These are phyloP conservation scores for Chrysogorgia sp. DNA, from an alignment of 92 coral and sea anemone genomes.

Conservation along the genomic window DNA sequence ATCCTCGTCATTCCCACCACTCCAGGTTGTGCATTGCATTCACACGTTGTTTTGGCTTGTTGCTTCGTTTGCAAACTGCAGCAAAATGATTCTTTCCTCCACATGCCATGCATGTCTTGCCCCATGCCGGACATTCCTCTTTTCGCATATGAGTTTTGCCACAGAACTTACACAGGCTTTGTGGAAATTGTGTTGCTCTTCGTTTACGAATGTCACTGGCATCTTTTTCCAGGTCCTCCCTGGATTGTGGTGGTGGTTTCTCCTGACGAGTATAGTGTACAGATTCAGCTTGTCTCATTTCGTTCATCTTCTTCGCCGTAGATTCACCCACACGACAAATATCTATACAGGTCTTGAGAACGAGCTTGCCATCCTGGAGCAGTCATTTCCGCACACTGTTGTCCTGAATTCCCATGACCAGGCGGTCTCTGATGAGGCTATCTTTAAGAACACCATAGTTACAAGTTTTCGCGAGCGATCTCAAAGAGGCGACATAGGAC, in stretches of 20 bases:
- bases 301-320: slow-evolving; percentile 56
- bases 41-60: slow-evolving; percentile 13
- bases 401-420: slow-evolving; percentile 56
- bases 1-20: slow-evolving; percentile 37
- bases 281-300: slow-evolving; percentile 37
- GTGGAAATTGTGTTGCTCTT: not conserved
- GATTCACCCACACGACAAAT: slow-evolving; percentile 58
- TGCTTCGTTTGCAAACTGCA: slow-evolving; percentile 27
- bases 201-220: not conserved
- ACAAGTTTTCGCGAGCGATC: slow-evolving; percentile 42
- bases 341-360: slow-evolving; percentile 57
- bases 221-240: too few relatives aligned
- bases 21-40: not conserved
- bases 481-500: slow-evolving; percentile 64
- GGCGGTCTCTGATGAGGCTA: slow-evolving; percentile 54
- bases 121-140: slow-evolving; percentile 58
- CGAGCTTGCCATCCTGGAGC: slow-evolving; percentile 59
- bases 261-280: slow-evolving; percentile 4
- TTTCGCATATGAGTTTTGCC: slow-evolving; percentile 43
- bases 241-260: not conserved
- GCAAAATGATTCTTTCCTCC: slow-evolving; percentile 58
- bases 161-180: slow-evolving; percentile 44
- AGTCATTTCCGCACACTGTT: slow-evolving; percentile 50
- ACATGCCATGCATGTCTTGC: slow-evolving; percentile 42
- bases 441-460: slow-evolving; percentile 25